Evolutionary conservation across 2,797 vertebrate species (phyloP), one percentile per base, ranked within the genome.

Genomic region (Pangasius sanitwongsei): DNA sequence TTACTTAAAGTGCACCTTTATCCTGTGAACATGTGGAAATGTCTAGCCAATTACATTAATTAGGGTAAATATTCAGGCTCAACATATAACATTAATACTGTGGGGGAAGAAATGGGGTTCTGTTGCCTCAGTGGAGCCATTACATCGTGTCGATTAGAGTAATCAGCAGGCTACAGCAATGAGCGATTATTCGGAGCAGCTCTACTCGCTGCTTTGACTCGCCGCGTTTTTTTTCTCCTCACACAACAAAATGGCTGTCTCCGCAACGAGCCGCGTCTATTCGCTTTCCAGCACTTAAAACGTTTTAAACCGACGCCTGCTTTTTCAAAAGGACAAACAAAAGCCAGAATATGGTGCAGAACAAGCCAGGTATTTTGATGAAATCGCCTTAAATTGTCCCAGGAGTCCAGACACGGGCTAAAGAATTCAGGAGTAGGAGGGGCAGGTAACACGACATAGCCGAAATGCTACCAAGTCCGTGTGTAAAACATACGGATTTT

Each of bases 381-480:
- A 65, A 89, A 90, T 72, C 80, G 48, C 37, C 83, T 81, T 86
- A 88, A 89, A 89, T 86, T 86, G 89, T 88, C 86, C 87, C 55
- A 70, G 88, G 72, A 83, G 86, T 87, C 83, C 87, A 83, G 75
- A 44, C 77, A 70, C 65, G 28, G 72, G 59, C 70, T 67, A 48
- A 82, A 92, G 95, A 94, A 93, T 95, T 94, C 94, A 92, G 95
- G 94, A 95, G 96, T 95, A 96, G 95, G 96, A 96, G 96, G 96
- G 95, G 95, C 95, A 65, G 94, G 88, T 88, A 94, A 92, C 90
- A 94, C 93, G 91, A 93, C 94, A 94, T 93, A 80, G 83, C 87
- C 63, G 63, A 50, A 77, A 75, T 77, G 83, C 83, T 55, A 94
- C 77, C 63, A 55, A 50, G 34, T n/a, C 20, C 13, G 70, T n/a